A percentile compares a stretch with the other conserved stretches of the same genome.
Conservation (phyloP, 2,113 vertebrate genomes). For the Ictidomys tridecemlineatus region DNA sequence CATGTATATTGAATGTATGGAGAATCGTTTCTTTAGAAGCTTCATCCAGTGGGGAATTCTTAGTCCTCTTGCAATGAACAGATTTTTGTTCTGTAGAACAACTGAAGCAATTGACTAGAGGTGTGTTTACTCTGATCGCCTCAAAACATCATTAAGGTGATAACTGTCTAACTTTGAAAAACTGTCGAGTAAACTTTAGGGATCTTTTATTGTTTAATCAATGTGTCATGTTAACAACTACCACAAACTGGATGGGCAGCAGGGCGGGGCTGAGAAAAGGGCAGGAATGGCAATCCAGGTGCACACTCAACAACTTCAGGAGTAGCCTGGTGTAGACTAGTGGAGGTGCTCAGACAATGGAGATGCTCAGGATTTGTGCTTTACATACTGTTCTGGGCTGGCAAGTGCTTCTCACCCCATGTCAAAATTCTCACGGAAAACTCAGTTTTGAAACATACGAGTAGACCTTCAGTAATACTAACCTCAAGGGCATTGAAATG, state of each 20-base stretch:
- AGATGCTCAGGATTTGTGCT: background rate
- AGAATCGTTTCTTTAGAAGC: background rate
- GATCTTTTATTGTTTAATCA: background rate
- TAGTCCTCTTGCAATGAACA: background rate
- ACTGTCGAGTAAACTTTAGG: background rate
- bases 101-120: background rate
- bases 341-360: background rate
- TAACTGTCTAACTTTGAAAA: background rate
- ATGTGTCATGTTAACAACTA: background rate
- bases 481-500: background rate
- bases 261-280: background rate
- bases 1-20: background rate
- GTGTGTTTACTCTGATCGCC: background rate
- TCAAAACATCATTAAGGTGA: background rate
- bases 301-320: background rate
- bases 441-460: background rate
- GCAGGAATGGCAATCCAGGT: background rate
- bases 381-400: background rate
- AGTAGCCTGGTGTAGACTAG: background rate
- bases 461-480: background rate
- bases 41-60: background rate
- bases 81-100: background rate
- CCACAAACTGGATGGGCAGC: background rate
- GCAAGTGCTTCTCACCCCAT: background rate
- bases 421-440: background rate